Conservation (phyloP, 2,797 vertebrate genomes). For the Hydrolagus colliei region DNA sequence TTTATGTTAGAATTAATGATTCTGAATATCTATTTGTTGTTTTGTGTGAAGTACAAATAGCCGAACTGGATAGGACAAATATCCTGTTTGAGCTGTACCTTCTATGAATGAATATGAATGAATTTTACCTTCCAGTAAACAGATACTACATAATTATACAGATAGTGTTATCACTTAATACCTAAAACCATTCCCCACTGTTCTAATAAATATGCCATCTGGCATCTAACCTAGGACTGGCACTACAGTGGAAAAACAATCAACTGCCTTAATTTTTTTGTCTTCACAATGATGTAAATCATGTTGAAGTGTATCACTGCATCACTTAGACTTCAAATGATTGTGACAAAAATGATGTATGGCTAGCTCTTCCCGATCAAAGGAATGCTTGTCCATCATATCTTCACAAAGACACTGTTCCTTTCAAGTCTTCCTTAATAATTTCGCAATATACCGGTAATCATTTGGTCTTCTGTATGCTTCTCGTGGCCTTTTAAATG, state of each 20-base stretch:
- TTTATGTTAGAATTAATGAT: too few species aligned
- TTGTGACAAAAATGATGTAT: not conserved
- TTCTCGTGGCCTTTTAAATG: slow-evolving; percentile 11
- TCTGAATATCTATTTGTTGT: too few species aligned
- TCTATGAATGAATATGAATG: not conserved
- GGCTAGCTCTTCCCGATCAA: not conserved
- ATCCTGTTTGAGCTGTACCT: too few species aligned
- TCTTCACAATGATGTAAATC: not conserved
- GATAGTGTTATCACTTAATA: too few species aligned
- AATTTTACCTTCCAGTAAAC: not conserved
- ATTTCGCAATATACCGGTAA: not conserved
- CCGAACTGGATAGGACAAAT: too few species aligned
- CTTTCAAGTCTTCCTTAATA: slow-evolving; percentile 9
- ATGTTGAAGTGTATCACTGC: not conserved
- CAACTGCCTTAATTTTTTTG: not conserved
- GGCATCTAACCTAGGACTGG: too few species aligned
- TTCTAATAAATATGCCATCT: not conserved
- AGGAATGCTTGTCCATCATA: not conserved
- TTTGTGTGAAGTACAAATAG: too few species aligned
- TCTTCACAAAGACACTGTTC: not conserved
- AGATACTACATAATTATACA: not conserved
- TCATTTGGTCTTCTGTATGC: not conserved
- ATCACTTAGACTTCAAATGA: too few species aligned
- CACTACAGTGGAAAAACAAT: not conserved
- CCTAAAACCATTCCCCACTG: not conserved